Evolutionary conservation across 2,797 vertebrate genomes (phyloP).

Genomic region (Percopsis omiscomaycus): DNA sequence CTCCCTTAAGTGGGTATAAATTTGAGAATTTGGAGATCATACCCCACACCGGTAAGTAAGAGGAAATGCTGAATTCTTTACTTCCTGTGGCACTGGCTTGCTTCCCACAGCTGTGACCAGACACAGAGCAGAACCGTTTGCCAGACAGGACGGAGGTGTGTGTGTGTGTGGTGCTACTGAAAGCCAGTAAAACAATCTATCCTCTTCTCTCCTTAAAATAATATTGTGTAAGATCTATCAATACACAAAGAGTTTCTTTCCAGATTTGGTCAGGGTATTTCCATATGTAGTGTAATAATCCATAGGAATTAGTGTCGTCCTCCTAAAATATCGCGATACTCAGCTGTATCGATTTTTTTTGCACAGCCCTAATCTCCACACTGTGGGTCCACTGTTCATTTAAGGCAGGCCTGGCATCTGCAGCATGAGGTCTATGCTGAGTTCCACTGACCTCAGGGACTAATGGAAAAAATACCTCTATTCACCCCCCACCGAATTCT

Average conservation of each 20-base stretch:
- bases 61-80: conserved; percentile 66
- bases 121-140: conserved; percentile 54
- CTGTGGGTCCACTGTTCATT: conserved; percentile 7
- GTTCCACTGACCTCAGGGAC: conserved; percentile 84
- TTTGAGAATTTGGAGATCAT: conserved; percentile 6
- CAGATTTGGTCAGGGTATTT: not conserved
- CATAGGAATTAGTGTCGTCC: too few relatives aligned
- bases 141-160: conserved; percentile 30
- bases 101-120: conserved; percentile 55
- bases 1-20: too few relatives aligned
- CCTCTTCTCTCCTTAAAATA: conserved; percentile 37
- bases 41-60: conserved; percentile 25
- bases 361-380: too few relatives aligned
- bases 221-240: not conserved
- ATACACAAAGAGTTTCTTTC: not conserved
- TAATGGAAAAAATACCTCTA: conserved; percentile 81
- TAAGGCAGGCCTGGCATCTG: conserved; percentile 53
- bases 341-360: too few relatives aligned
- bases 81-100: conserved; percentile 62
- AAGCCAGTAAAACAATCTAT: conserved; percentile 44
- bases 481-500: conserved; percentile 19
- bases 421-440: conserved; percentile 56
- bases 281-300: too few relatives aligned
- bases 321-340: too few relatives aligned
- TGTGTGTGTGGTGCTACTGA: conserved; percentile 23